Conservation (phyloP, 2,113 vertebrate species). For the Plestiodon gilberti region DNA sequence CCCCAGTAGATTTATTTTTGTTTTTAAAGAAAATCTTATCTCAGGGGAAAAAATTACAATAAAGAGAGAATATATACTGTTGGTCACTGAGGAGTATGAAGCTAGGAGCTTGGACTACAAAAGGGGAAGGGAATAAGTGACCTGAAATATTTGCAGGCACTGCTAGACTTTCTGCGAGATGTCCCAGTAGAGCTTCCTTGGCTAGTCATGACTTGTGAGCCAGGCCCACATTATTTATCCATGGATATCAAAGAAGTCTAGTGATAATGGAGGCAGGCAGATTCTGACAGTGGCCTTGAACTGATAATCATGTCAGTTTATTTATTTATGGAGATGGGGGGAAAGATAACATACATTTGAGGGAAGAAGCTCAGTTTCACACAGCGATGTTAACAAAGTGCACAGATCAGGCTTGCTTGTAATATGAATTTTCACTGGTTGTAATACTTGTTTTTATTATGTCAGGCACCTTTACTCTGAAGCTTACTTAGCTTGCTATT, state of each 20-base stretch:
- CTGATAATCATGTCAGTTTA: too few species aligned
- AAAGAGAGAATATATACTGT: not conserved
- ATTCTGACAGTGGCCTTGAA: not conserved
- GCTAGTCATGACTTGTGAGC: not conserved
- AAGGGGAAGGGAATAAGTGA: not conserved
- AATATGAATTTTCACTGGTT: too few species aligned
- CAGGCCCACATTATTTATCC: too few species aligned
- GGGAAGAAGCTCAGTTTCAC: not conserved
- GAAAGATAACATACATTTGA: not conserved
- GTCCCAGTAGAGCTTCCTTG: not conserved
- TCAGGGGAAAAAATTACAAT: not conserved
- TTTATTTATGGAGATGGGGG: not conserved
- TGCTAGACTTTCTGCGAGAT: not conserved
- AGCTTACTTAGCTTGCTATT: too few species aligned
- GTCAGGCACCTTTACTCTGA: too few species aligned
- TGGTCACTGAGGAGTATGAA: not conserved
- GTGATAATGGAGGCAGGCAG: not conserved
- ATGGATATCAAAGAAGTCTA: not conserved
- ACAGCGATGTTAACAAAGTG: not conserved
- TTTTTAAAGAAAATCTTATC: not conserved
- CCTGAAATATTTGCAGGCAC: not conserved
- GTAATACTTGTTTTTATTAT: too few species aligned
- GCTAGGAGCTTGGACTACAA: not conserved
- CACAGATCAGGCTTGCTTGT: too few species aligned
- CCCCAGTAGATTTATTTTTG: not conserved